A percentile compares a stretch with the other conserved stretches of the same genome.
phyloP scores from a whole-genome alignment of 2,113 vertebrate genomes.

The Martes martes region DNA sequence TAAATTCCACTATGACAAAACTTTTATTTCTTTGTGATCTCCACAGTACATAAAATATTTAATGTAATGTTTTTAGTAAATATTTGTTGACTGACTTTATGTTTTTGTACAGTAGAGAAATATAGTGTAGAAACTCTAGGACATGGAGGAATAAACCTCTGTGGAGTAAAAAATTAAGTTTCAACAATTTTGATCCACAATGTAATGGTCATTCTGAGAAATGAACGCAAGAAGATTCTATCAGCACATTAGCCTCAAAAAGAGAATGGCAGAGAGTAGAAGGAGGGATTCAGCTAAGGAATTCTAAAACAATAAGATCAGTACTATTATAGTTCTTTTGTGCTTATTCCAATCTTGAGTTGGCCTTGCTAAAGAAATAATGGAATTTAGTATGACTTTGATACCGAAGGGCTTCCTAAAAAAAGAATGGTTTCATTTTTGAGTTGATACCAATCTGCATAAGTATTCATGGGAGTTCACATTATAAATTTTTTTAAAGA shows the following conservation, averaged over 20 bases:
- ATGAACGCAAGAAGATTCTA: background rate
- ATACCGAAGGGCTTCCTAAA: background rate
- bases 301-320: background rate
- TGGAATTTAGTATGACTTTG: background rate
- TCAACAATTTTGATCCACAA: background rate
- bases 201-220: background rate
- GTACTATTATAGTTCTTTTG: background rate
- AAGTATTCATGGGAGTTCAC: background rate
- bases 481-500: background rate
- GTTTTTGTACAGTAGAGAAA: background rate
- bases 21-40: background rate
- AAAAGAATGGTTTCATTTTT: background rate
- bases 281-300: background rate
- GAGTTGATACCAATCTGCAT: background rate
- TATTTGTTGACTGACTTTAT: background rate
- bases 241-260: background rate
- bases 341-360: background rate
- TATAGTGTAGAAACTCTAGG: background rate
- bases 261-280: accelerated
- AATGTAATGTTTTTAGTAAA: background rate
- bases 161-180: background rate
- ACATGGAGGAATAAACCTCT: background rate
- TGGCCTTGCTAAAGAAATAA: background rate
- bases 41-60: background rate
- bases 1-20: no score